Percentiles rank a stretch among this genome's conserved stretches.
These are phyloP conservation scores for Platyura marginata DNA, from an alignment of 1,140 invertebrate species.

Conservation along the genomic window DNA sequence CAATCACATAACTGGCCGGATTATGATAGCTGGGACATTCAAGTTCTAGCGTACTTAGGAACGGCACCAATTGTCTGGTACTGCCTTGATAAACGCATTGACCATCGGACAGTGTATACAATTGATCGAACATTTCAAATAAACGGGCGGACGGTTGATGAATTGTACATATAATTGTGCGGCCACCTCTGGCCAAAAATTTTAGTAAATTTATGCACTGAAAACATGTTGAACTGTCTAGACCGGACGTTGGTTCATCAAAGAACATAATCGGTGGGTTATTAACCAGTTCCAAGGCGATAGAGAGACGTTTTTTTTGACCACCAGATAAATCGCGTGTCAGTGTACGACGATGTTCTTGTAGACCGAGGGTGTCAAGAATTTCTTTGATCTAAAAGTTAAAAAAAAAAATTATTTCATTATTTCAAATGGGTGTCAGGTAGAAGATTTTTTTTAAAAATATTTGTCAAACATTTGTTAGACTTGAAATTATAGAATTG, in stretches of 20 bases:
- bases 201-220: conserved; percentile 80
- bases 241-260: conserved; percentile 89
- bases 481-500: too few relatives aligned
- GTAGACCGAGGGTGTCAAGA: conserved; percentile 69
- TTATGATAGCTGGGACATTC: conserved; percentile 93
- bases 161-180: conserved; percentile 93
- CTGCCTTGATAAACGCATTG: conserved; percentile 88
- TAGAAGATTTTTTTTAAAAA: too few relatives aligned
- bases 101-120: conserved; percentile 85
- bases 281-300: conserved; percentile 88
- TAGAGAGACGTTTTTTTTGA: conserved; percentile 88
- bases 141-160: conserved; percentile 91
- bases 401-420: conserved; percentile 2
- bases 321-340: conserved; percentile 83
- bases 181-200: conserved; percentile 71
- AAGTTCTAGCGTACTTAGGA: conserved; percentile 59
- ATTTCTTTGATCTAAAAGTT: conserved; percentile 70
- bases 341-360: conserved; percentile 73
- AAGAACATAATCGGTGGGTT: conserved; percentile 95
- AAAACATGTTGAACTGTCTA: conserved; percentile 87
- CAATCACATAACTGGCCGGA: conserved; percentile 90
- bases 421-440: not conserved
- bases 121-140: conserved; percentile 94
- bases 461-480: too few relatives aligned
- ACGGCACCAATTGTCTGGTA: conserved; percentile 68